Evolutionary conservation across 1,140 invertebrate genomes (phyloP), one percentile per base, ranked within the genome.

Genomic region (Temnothorax longispinosus): DNA sequence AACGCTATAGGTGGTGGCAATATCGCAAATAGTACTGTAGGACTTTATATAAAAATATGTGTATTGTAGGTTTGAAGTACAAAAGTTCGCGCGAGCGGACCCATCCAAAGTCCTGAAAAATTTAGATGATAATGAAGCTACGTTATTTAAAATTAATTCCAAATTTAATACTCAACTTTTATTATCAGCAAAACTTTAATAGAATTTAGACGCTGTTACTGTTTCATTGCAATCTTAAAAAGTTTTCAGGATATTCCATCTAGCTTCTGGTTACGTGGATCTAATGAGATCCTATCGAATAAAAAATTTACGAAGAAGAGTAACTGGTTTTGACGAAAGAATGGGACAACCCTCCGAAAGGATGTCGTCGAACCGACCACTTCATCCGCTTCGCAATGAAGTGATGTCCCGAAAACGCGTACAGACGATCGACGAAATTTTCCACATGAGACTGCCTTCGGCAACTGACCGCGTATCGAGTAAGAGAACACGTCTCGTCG

Each of bases 101-200:
- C 2, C 21, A 44, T 18, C 2, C 15, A 38, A 78, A 78, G 41
- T 78, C 13, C 10, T 35, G 41, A 50, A 65, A 65, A 38, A 50
- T 65, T 65, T n/a, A 35, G 60, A 47, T 18, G 27, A 64, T 41
- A 78, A 65, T 32, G 44, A 13, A 78, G 60, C 41, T 35, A 32
- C 11, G 13, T 4, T 62, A 44, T 78, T 65, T 52, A 69, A 69
- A 69, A 69, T 80, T 80, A 80, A 80, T 80, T 18, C 21, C 18
- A n/a, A 41, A 67, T 54, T 80, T 80, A 65, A 65, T 65, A 65
- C n/a, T n/a, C 18, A 80, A 80, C 77, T 80, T 80, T 80, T 11
- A 80, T 54, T 52, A 80, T 47, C 50, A 47, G 41, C 56, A 64
- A 18, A 69, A 80, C 32, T 69, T 52, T 52, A 47, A 80, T 58